Evolutionary conservation across 1,140 invertebrate species (phyloP).

Genomic region (Drosophila bifasciata): DNA sequence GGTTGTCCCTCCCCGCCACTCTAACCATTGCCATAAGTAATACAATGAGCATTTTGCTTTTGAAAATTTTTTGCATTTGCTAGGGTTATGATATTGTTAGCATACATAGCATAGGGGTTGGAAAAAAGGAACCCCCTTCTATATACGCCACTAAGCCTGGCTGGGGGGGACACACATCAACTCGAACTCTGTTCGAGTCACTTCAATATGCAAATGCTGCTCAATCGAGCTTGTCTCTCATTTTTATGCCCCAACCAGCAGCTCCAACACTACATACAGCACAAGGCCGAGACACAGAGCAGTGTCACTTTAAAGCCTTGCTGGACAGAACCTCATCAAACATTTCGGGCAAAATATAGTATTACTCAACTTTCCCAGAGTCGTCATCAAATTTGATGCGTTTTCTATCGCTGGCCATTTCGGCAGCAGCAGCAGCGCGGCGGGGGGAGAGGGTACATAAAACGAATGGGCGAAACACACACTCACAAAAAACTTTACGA

Average conservation of each 20-base stretch:
- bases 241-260: slow-evolving; percentile 53
- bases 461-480: slow-evolving; percentile 31
- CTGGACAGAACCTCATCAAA: slow-evolving; percentile 17
- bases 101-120: slow-evolving; percentile 1
- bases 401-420: slow-evolving; percentile 79
- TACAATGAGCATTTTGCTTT: slow-evolving; percentile 77
- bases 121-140: not conserved
- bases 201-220: slow-evolving; percentile 80
- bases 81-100: slow-evolving; percentile 22
- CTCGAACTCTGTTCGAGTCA: slow-evolving; percentile 57
- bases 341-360: slow-evolving; percentile 12
- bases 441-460: slow-evolving; percentile 67
- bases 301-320: slow-evolving; percentile 55
- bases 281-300: not conserved
- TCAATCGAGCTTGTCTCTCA: slow-evolving; percentile 74
- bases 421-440: slow-evolving; percentile 40
- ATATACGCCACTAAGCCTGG: too few species aligned
- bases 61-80: slow-evolving; percentile 31
- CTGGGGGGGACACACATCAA: slow-evolving; percentile 7
- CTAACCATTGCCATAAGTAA: slow-evolving; percentile 60
- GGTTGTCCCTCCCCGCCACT: slow-evolving; percentile 7
- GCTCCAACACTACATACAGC: too few species aligned
- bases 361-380: slow-evolving; percentile 46
- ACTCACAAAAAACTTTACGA: slow-evolving; percentile 73
- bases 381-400: slow-evolving; percentile 71